Percentiles rank a stretch among this genome's conserved stretches.
phyloP scores from a whole-genome alignment of 2,113 vertebrate species.

The Notiomystis cincta region DNA sequence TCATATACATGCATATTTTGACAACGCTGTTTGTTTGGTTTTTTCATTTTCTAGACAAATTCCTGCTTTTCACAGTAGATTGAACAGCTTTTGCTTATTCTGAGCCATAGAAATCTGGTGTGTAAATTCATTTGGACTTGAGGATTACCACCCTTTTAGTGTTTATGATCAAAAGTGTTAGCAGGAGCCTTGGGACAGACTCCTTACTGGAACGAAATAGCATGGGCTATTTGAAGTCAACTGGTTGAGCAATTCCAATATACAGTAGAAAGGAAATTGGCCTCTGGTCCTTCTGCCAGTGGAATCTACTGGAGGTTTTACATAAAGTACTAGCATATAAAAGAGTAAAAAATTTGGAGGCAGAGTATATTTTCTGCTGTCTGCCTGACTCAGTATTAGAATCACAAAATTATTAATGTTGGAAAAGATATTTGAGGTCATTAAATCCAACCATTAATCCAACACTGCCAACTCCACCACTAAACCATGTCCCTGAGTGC shows the following conservation, averaged over 20 bases:
- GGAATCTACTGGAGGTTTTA: not conserved
- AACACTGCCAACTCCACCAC: not conserved
- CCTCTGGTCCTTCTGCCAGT: not conserved
- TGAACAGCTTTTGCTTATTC: not conserved
- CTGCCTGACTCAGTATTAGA: not conserved
- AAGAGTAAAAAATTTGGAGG: not conserved
- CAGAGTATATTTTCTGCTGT: not conserved
- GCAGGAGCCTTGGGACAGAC: not conserved
- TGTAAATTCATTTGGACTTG: not conserved
- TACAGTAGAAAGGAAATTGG: not conserved
- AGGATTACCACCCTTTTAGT: not conserved
- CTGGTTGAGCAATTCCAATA: not conserved
- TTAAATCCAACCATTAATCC: not conserved
- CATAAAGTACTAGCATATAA: not conserved
- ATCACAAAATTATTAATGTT: not conserved
- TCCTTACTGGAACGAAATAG: not conserved
- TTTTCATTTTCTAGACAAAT: not conserved
- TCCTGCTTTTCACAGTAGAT: not conserved
- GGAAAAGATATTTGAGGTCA: not conserved
- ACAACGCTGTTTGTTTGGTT: not conserved
- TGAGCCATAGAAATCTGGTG: not conserved
- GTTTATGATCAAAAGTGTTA: not conserved
- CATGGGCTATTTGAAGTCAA: not conserved
- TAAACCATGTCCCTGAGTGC: not conserved
- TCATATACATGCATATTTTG: not conserved